These are phyloP conservation scores for Chrysolina haemoptera DNA, from an alignment of 2,888 invertebrate genomes.

Conservation along the genomic window DNA sequence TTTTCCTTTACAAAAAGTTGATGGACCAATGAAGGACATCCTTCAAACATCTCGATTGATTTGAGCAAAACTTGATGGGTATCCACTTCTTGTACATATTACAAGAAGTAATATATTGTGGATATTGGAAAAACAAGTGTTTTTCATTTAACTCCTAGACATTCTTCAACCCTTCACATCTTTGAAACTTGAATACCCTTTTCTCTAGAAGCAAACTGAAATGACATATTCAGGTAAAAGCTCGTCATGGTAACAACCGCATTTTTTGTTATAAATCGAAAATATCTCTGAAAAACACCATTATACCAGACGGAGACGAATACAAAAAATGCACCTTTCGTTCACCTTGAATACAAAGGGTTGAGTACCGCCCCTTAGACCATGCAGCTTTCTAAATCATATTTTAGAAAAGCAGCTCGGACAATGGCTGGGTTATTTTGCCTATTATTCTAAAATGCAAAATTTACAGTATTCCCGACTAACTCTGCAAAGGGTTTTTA, in stretches of 20 bases:
- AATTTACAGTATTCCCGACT: slow-evolving; percentile 4
- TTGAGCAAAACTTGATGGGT: too few relatives aligned
- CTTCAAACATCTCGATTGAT: too few relatives aligned
- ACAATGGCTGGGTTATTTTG: slow-evolving; percentile 31
- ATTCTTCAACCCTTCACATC: slow-evolving; percentile 2
- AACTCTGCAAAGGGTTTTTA: slow-evolving; percentile 43
- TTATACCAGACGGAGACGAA: slow-evolving; percentile 32
- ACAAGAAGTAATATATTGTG: too few relatives aligned
- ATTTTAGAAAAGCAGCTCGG: slow-evolving; percentile 15
- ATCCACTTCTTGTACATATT: too few relatives aligned
- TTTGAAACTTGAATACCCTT: slow-evolving; percentile 35
- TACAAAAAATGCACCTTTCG: slow-evolving; percentile 49
- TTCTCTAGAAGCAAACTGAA: slow-evolving; percentile 44
- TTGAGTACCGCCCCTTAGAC: slow-evolving; percentile 25
- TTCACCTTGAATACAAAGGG: slow-evolving; percentile 45
- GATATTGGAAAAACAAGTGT: too few relatives aligned
- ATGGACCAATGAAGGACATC: too few relatives aligned
- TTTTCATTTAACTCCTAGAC: too few relatives aligned
- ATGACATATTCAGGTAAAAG: slow-evolving; percentile 42
- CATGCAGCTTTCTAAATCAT: slow-evolving; percentile 42
- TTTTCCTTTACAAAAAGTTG: too few relatives aligned
- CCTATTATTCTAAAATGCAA: slow-evolving; percentile 31
- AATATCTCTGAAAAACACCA: slow-evolving; percentile 35
- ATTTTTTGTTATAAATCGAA: slow-evolving; percentile 41
- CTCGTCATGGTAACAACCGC: slow-evolving; percentile 17